A percentile compares a stretch with the other conserved stretches of the same genome.
These are phyloP conservation scores for Pempheris klunzingeri DNA, from an alignment of 2,797 vertebrate species.

Conservation along the genomic window DNA sequence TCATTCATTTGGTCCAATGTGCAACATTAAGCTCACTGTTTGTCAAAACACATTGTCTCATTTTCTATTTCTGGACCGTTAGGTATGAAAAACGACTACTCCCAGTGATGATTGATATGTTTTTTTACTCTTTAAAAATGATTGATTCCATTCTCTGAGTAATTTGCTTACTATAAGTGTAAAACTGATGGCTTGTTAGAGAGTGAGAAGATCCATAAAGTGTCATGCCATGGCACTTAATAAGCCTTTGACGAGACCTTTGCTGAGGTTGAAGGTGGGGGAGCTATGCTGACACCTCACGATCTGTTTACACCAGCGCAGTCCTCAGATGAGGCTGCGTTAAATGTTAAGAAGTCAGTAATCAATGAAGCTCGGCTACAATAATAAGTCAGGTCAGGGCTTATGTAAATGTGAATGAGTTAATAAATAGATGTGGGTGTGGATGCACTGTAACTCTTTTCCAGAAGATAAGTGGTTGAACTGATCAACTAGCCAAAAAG, in stretches of 20 bases:
- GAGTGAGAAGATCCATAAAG: background rate
- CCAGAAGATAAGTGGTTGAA: background rate
- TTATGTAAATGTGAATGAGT: slow-evolving; percentile 22
- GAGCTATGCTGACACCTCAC: background rate
- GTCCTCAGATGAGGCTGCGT: background rate
- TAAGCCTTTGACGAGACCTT: background rate
- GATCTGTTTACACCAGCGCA: background rate
- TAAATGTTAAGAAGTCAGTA: slow-evolving; percentile 10
- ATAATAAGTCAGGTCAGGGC: background rate
- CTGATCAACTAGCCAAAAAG: slow-evolving; percentile 2
- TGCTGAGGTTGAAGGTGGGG: slow-evolving; percentile 2
- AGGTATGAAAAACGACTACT: background rate
- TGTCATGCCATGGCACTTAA: background rate
- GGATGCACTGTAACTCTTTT: background rate
- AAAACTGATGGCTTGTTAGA: background rate
- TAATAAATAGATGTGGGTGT: slow-evolving; percentile 4
- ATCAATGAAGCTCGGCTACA: background rate
- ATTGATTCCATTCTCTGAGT: background rate
- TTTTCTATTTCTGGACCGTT: background rate
- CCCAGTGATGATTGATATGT: background rate
- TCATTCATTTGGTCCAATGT: background rate
- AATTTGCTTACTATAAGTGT: background rate
- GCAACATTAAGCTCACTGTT: background rate
- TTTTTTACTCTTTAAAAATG: background rate
- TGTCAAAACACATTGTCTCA: background rate